A percentile compares a stretch with the other conserved stretches of the same genome.
phyloP scores from a whole-genome alignment of 2,888 invertebrate genomes.

The Tetranychus truncatus region DNA sequence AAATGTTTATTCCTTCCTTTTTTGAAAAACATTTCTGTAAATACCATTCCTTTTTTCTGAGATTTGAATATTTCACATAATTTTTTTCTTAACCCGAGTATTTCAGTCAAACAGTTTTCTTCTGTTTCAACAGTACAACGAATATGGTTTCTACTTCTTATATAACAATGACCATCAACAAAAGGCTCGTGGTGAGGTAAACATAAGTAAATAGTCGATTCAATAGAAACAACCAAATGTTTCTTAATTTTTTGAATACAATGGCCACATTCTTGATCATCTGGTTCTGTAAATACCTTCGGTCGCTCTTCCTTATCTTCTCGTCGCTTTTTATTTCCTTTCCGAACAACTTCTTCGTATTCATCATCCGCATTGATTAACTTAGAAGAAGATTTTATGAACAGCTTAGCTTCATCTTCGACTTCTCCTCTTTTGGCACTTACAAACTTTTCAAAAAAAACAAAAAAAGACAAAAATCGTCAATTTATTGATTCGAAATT shows the following conservation, averaged over 20 bases:
- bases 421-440: conserved; percentile 38
- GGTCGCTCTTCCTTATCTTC: conserved; percentile 25
- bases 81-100: conserved; percentile 12
- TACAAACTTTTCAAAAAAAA: neutral
- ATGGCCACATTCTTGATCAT: conserved; percentile 42
- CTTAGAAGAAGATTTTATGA: conserved; percentile 15
- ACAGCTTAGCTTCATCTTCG: conserved; percentile 17
- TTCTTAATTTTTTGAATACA: conserved; percentile 71
- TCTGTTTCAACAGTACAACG: conserved; percentile 11
- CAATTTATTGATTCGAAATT: neutral
- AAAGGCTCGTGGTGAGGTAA: conserved; percentile 17
- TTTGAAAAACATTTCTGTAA: conserved; percentile 19
- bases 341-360: conserved; percentile 13
- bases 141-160: conserved; percentile 13
- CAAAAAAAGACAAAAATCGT: neutral
- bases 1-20: conserved; percentile 17
- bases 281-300: neutral
- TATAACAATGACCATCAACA: conserved; percentile 14
- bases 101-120: conserved; percentile 15
- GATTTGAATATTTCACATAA: conserved; percentile 7
- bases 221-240: conserved; percentile 60
- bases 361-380: conserved; percentile 14
- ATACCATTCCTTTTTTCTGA: neutral
- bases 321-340: conserved; percentile 22
- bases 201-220: conserved; percentile 39